Base-by-base conservation (phyloP, 2,888 invertebrate species). In the Emmelina monodactyla region DNA sequence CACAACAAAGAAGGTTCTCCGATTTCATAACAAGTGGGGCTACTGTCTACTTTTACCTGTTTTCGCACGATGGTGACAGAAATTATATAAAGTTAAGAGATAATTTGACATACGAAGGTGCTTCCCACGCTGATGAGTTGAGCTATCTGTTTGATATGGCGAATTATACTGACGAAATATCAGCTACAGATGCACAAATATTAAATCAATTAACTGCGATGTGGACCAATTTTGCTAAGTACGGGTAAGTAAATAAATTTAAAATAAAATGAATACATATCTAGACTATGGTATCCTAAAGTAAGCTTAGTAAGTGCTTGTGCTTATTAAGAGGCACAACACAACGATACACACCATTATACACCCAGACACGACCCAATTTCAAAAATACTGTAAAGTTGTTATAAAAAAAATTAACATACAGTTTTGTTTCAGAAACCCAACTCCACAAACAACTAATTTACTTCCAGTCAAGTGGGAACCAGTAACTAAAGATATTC, bases 181-280 rank as follows among this genome's bases (percentile, higher is more conserved):
- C 46, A 1, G 16, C 37, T 2, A 41, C 50, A 32, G 73, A 73
- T 45, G 48, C 58, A 46, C 34, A 60, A 2, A 38, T 55, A 0
- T 53, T 65, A 16, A 56, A 70, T 35, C 51, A 55, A 13, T 58
- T 73, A 42, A 70, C 70, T 1, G 54, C 54, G 0, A 49, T 73
- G 53, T 73, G 71, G 71, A 56, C 73, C 0, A 73, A 73, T 38
- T 72, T 71, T 34, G 67, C 50, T 0, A 73, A 71, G 49, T 59
- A 53, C 32, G 51, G 64, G 73, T 72, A 50, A 31, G 49, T 46
- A 19, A 19, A n/a, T n/a, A n/a, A n/a, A n/a, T n/a, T n/a, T n/a
- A n/a, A n/a, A n/a, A n/a, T n/a, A n/a, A n/a, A n/a, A n/a, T n/a
- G n/a, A n/a, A n/a, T n/a, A n/a, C n/a, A n/a, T n/a, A n/a, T n/a